Percentiles rank a stretch among this genome's conserved stretches.
These are phyloP conservation scores for Actinia equina DNA, from an alignment of 64 coral and sea anemone species.

Conservation along the genomic window DNA sequence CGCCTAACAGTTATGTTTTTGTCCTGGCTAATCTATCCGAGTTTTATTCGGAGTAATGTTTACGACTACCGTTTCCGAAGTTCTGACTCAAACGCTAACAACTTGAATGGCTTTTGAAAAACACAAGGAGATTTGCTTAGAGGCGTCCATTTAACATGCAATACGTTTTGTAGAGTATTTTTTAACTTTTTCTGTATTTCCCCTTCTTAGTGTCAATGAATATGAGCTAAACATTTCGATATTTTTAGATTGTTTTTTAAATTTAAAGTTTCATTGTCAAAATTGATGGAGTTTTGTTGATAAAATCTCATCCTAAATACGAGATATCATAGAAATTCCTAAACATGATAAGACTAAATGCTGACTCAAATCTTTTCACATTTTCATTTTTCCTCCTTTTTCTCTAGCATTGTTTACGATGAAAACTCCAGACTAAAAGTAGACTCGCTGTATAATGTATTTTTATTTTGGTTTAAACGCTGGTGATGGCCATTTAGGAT, in stretches of 20 bases:
- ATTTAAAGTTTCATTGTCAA: not conserved
- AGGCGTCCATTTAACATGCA: not conserved
- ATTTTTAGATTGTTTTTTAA: not conserved
- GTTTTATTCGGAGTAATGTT: not conserved
- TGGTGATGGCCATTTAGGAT: not conserved
- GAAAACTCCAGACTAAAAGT: no score
- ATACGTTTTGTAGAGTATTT: not conserved
- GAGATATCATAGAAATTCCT: not conserved
- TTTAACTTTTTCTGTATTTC: not conserved
- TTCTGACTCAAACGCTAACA: constrained; percentile 2
- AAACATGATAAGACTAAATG: not conserved
- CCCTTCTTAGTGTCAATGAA: not conserved
- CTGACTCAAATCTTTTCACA: not conserved
- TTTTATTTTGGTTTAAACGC: not conserved
- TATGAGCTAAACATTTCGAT: not conserved
- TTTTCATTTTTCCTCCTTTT: not conserved
- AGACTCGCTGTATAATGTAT: not conserved
- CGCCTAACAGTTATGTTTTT: constrained; percentile 6
- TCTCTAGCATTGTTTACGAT: not conserved
- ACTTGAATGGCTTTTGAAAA: not conserved
- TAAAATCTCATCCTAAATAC: not conserved
- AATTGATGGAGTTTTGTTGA: not conserved
- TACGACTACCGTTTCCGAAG: not conserved
- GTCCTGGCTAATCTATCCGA: not conserved
- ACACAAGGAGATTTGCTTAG: not conserved